Conservation (phyloP, 1,140 invertebrate genomes). For the Eciton burchellii region DNA sequence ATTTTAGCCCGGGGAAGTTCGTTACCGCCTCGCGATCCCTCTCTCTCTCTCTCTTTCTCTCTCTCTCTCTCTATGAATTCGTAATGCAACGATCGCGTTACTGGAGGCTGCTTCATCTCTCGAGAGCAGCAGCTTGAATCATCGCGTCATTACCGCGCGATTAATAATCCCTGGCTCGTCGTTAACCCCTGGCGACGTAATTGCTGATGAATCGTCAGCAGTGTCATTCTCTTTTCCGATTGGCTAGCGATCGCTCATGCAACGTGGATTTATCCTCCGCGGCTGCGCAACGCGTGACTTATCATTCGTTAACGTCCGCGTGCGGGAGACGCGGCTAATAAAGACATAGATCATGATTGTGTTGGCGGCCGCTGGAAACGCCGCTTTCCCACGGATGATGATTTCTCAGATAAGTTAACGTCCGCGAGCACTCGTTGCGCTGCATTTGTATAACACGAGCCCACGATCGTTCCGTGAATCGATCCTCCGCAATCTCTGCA, state of each 20-base stretch:
- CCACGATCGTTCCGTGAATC: too few relatives aligned
- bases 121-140: slow-evolving; percentile 5
- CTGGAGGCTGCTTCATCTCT: neutral
- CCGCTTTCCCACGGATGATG: neutral
- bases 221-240: slow-evolving; percentile 5
- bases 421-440: neutral
- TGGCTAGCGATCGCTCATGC: slow-evolving; percentile 16
- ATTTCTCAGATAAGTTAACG: slow-evolving; percentile 9
- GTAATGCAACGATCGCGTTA: slow-evolving; percentile 3
- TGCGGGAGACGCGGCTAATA: slow-evolving; percentile 39
- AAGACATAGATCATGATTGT: slow-evolving; percentile 35
- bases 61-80: too few relatives aligned
- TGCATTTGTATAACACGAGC: too few relatives aligned
- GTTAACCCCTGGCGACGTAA: slow-evolving; percentile 28
- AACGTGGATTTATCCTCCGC: slow-evolving; percentile 25
- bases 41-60: too few relatives aligned
- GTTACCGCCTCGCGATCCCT: neutral
- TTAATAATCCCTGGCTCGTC: neutral
- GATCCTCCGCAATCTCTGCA: too few relatives aligned
- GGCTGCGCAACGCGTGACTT: neutral
- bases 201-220: slow-evolving; percentile 61
- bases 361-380: neutral
- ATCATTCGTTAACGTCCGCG: slow-evolving; percentile 31
- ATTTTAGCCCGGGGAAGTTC: neutral
- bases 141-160: slow-evolving; percentile 28